Base-by-base conservation (phyloP, 1,140 invertebrate species). In the Alviniconcha marisindica region DNA sequence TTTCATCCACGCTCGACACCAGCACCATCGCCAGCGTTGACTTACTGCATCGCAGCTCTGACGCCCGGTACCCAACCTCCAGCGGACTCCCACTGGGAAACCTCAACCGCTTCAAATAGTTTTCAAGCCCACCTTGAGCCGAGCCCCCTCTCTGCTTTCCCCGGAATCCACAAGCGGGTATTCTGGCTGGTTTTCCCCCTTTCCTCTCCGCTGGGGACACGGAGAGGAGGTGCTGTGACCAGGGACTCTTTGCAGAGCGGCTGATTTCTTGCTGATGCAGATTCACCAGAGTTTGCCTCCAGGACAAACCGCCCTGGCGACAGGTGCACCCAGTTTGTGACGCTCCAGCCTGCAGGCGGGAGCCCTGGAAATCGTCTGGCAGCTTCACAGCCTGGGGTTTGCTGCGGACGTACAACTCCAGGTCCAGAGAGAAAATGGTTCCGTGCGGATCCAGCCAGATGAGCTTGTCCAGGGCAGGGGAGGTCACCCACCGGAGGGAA, bases 381-480 rank as follows among this genome's bases (percentile, higher is more conserved):
- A 80, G 78, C 15, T n/a, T 40, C 0, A 80, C 56, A 14, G 14
- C 28, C 18, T 44, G 51, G 4, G 78, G 56, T 48, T 44, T 80
- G 2, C n/a, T 42, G 56, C 78, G 56, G 21, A 66, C 60, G 40
- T 80, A 80, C 5, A n/a, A 33, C 40, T 66, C 21, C 12, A 80
- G 24, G 78, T 80, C 78, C 56, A 80, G 38, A 1, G 36, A 80
- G 10, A 38, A 33, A 10, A 80, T 33, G 24, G n/a, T 69, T 44
- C 78, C 78, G 12, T 66, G n/a, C 18, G 56, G 56, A 33, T 69
- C 60, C 3, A 80, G 56, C 78, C 78, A 80, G 14, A 69, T 4
- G 5, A 80, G 56, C 5, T 24, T 42, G 28, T 80, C 56, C 3
- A 80, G 40, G n/a, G 56, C 18, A 0, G 78, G 78, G 33, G 78